Base-by-base conservation (phyloP, 37 sponge, comb jelly and placozoan species). In the Diacarnus erythraeanus region DNA sequence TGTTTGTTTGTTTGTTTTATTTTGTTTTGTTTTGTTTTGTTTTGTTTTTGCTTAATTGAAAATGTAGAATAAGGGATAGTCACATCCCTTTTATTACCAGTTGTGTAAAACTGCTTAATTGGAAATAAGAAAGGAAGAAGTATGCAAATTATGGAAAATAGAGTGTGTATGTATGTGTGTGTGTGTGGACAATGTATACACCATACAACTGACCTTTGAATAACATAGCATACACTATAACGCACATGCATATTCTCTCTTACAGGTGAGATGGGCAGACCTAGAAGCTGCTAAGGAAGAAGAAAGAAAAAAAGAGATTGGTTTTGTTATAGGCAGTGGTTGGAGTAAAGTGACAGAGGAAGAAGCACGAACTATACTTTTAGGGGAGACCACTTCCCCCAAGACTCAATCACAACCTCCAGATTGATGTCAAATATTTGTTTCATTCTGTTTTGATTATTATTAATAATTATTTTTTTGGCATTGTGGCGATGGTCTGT, bases 231-330 rank as follows among this genome's bases (percentile, higher is more conserved):
- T 47, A 47, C 6, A 47, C 51, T 47, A 12, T 15, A 12, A 12
- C 51, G 12, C 12, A 6, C 64, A 61, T 61, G 64, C 64, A 61
- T 61, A 25, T 57, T 2, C 29, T 2, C 26, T 35, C 36, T 36
- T 43, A 8, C 59, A 93, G 94, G 94, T 93, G 18, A 65, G 90
- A 3, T 93, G 94, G 94, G 94, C 94, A 22, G 94, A 93, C 74
- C 35, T 89, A 22, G 94, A 93, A 29, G 94, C 75, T 31, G 61
- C 43, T 10, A 89, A 87, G 44, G 88, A 87, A 65, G 80, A 82
- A 43, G 71, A 81, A 57, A 30, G 51, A 21, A 88, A 64, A 44
- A 85, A 64, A 37, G 86, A 89, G 72, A 69, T 93, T 57, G 94
- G 94, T 0, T 93, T 93, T 80, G 69, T 70, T 8, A 77, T 93